Percentiles rank a stretch among this genome's conserved stretches.
phyloP scores from a whole-genome alignment of 2,113 vertebrate species.

The Mesocricetus auratus region DNA sequence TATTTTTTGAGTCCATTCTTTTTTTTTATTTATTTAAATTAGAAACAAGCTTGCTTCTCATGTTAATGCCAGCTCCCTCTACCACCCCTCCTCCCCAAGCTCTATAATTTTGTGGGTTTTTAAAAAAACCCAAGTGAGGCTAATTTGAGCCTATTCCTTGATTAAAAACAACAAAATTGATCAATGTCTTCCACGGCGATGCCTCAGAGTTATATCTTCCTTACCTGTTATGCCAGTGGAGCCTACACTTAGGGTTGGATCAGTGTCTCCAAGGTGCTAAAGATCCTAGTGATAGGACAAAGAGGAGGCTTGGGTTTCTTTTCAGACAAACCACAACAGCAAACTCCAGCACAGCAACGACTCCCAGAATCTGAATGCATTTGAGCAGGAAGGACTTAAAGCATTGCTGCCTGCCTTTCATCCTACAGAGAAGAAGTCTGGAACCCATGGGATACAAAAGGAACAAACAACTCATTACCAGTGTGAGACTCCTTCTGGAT shows the following conservation, averaged over 20 bases:
- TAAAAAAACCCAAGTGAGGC: not conserved
- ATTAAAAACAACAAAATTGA: not conserved
- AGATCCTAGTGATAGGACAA: not conserved
- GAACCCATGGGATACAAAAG: not conserved
- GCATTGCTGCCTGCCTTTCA: not conserved
- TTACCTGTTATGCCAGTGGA: rapidly evolving
- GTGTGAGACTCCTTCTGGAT: not conserved
- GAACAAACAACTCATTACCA: not conserved
- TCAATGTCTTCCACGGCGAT: not conserved
- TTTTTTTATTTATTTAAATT: too few species aligned
- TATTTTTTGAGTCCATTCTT: too few species aligned
- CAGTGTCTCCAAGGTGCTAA: not conserved
- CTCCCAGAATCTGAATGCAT: not conserved
- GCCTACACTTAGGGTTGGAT: rapidly evolving
- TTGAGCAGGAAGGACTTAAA: not conserved
- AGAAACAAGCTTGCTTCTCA: too few species aligned
- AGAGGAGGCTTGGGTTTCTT: not conserved
- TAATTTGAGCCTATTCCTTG: conserved; percentile 19
- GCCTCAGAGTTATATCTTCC: not conserved
- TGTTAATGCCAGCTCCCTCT: too few species aligned
- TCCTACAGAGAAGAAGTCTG: not conserved
- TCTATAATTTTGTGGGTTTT: not conserved
- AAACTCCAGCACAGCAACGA: not conserved
- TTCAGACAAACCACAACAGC: not conserved
- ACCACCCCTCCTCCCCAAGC: too few species aligned